phyloP scores from a whole-genome alignment of 2,113 vertebrate species.

The Megaptera novaeangliae region DNA sequence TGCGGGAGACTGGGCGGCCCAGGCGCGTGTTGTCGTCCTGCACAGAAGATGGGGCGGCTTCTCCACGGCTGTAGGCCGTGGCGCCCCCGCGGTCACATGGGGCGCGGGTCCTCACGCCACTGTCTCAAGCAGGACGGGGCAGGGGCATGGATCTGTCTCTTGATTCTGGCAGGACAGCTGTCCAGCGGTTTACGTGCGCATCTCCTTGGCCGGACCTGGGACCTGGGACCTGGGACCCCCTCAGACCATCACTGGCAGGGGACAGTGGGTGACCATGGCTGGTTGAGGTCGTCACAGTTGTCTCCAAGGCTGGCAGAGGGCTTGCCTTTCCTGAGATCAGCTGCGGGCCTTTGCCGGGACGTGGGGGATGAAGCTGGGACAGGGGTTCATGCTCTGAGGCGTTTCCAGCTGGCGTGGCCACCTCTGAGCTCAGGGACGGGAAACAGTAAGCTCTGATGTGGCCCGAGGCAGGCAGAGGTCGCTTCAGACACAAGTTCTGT shows the following conservation, averaged over 20 bases:
- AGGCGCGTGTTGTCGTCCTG: neutral
- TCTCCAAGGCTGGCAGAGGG: neutral
- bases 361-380: neutral
- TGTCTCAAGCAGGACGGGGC: neutral
- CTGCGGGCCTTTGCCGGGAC: neutral
- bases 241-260: neutral
- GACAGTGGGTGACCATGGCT: neutral
- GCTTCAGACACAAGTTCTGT: neutral
- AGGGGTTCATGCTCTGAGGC: neutral
- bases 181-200: rapidly evolving
- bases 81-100: rapidly evolving
- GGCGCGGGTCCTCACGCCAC: neutral
- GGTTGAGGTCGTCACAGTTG: neutral
- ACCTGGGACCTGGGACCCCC: neutral
- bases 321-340: neutral
- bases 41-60: neutral
- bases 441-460: neutral
- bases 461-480: neutral
- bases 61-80: neutral
- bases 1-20: no score
- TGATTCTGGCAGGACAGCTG: neutral
- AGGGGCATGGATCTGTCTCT: neutral
- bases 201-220: neutral
- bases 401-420: neutral
- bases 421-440: neutral